Percentiles rank a stretch among this genome's conserved stretches.
Evolutionary conservation across 2,113 vertebrate genomes (phyloP).

Genomic region (Nematolebias whitei): DNA sequence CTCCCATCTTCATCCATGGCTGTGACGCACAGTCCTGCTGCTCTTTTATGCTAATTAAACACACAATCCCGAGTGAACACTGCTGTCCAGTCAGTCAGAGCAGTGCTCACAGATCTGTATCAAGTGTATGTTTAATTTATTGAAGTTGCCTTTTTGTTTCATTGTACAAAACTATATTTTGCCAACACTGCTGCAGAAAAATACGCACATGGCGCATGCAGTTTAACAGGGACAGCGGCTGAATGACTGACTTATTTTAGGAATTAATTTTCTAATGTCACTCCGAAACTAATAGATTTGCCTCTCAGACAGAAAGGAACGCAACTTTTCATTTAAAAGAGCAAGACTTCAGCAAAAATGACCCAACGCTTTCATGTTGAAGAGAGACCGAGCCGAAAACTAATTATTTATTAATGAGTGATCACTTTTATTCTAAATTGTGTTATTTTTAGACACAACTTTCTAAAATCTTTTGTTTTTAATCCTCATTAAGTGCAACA

Average conservation of each 20-base stretch:
- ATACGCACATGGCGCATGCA: neutral
- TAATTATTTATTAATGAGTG: too few relatives aligned
- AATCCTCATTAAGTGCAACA: too few relatives aligned
- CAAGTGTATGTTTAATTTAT: neutral
- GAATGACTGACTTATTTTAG: neutral
- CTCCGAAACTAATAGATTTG: too few relatives aligned
- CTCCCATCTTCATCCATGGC: conserved; percentile 66
- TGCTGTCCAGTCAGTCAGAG: conserved; percentile 46
- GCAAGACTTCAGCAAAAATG: neutral
- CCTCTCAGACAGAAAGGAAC: neutral
- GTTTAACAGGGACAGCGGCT: conserved; percentile 41
- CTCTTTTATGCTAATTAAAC: conserved; percentile 82
- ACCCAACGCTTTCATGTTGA: too few relatives aligned
- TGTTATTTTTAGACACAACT: too few relatives aligned
- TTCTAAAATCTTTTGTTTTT: too few relatives aligned
- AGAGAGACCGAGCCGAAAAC: too few relatives aligned
- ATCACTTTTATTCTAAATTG: too few relatives aligned
- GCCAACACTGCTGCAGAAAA: neutral
- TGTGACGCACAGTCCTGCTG: conserved; percentile 84
- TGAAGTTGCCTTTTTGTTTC: neutral
- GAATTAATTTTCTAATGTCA: neutral
- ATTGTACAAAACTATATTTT: too few relatives aligned
- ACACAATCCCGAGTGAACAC: conserved; percentile 64
- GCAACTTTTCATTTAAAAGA: neutral
- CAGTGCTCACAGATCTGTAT: neutral